Conservation (phyloP, 2,888 invertebrate genomes). For the Ditylenchus weischeri region DNA sequence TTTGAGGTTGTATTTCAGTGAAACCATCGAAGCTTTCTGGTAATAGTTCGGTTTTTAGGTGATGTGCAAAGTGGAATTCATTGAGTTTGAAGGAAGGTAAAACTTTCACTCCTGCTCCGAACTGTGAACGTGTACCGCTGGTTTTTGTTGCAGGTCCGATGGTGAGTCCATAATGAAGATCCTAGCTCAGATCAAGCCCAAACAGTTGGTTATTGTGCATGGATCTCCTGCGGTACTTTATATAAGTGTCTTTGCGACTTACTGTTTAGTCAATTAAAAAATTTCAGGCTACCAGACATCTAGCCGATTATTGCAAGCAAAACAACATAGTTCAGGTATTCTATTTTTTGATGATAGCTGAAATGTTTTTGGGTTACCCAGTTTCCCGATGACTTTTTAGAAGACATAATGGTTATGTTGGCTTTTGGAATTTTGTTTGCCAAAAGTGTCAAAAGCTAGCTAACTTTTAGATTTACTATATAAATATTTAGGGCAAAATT, state of each 20-base stretch:
- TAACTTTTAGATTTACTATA: too few species aligned
- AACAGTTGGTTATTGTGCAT: slow-evolving; percentile 76
- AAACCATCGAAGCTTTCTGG: not conserved
- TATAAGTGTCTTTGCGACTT: too few species aligned
- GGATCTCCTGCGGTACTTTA: slow-evolving; percentile 66
- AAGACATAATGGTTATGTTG: too few species aligned
- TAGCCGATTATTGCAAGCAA: slow-evolving; percentile 64
- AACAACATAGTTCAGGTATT: slow-evolving; percentile 38
- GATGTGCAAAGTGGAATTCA: slow-evolving; percentile 66
- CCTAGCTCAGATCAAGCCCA: slow-evolving; percentile 71
- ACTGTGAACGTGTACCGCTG: too few species aligned
- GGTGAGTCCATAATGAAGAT: slow-evolving; percentile 71
- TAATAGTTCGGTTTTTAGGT: slow-evolving; percentile 32
- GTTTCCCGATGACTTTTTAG: too few species aligned
- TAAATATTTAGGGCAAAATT: slow-evolving; percentile 62
- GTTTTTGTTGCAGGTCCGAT: slow-evolving; percentile 61
- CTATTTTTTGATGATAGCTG: not conserved
- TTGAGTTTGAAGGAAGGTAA: slow-evolving; percentile 84
- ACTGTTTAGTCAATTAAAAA: too few species aligned
- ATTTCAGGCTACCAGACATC: slow-evolving; percentile 66
- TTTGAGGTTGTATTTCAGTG: slow-evolving; percentile 43
- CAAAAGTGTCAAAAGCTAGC: too few species aligned
- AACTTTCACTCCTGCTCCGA: too few species aligned
- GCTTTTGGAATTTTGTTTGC: too few species aligned
- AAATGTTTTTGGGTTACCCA: too few species aligned